A percentile compares a stretch with the other conserved stretches of the same genome.
These are phyloP conservation scores for Mythimna albipuncta DNA, from an alignment of 2,888 invertebrate genomes.

Conservation along the genomic window DNA sequence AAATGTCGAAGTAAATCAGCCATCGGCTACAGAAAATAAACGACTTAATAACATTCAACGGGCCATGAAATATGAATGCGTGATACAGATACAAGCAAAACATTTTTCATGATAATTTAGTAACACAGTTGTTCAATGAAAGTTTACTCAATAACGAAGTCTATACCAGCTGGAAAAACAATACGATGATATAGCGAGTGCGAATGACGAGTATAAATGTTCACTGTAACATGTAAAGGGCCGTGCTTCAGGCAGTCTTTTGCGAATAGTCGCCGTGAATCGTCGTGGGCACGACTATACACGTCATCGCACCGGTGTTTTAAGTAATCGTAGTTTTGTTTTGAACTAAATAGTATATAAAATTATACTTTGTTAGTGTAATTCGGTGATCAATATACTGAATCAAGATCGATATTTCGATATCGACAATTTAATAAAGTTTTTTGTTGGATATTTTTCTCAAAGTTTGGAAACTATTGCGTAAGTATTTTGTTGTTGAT, in stretches of 20 bases:
- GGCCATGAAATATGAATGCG: background rate
- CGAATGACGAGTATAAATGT: constrained; percentile 9
- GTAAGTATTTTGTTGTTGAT: background rate
- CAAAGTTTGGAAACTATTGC: constrained; percentile 1
- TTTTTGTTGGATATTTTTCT: background rate
- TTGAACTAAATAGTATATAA: background rate
- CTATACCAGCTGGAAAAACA: constrained; percentile 29
- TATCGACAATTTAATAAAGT: background rate
- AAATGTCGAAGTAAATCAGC: background rate
- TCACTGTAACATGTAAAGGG: constrained; percentile 26
- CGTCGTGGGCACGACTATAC: constrained; percentile 21
- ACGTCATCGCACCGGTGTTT: background rate
- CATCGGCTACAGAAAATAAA: background rate
- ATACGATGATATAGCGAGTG: background rate
- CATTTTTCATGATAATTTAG: background rate
- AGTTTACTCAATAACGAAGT: constrained; percentile 21
- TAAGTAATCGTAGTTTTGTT: constrained; percentile 23
- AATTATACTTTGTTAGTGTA: background rate
- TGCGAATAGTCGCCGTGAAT: constrained; percentile 26
- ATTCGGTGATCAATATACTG: background rate
- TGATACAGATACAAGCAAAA: background rate
- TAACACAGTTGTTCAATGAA: background rate
- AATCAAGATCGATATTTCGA: background rate
- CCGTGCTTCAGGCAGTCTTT: constrained; percentile 37
- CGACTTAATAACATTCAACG: background rate